phyloP scores from a whole-genome alignment of 1,140 invertebrate genomes.

The Halyomorpha halys region DNA sequence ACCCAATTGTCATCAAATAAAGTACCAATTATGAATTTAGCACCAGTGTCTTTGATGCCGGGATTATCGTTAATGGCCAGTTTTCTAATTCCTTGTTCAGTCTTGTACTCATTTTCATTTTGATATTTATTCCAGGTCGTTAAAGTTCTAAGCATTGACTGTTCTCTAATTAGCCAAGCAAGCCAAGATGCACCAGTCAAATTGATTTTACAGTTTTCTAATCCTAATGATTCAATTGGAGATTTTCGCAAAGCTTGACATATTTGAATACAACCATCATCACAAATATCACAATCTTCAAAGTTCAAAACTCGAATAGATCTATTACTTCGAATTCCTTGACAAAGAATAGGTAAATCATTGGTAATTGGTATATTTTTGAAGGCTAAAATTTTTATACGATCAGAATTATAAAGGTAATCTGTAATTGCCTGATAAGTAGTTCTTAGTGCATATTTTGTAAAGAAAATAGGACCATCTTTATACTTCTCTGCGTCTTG shows the following conservation, averaged over 20 bases:
- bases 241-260: slow-evolving; percentile 3
- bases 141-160: slow-evolving; percentile 7
- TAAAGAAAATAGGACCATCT: not conserved
- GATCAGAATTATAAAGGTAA: slow-evolving; percentile 7
- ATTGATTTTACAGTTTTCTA: not conserved
- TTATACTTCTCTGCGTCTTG: not conserved
- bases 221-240: not conserved
- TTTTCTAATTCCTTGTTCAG: slow-evolving; percentile 6
- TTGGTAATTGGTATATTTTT: not conserved
- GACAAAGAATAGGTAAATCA: not conserved
- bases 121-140: not conserved
- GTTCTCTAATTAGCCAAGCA: not conserved
- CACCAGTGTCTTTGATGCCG: not conserved
- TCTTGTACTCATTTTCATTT: not conserved
- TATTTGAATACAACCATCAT: not conserved
- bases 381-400: slow-evolving; percentile 8
- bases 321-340: not conserved
- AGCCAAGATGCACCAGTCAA: not conserved
- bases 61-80: not conserved
- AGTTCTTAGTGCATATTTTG: not conserved
- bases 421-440: not conserved
- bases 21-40: not conserved
- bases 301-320: not conserved
- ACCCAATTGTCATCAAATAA: not conserved
- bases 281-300: slow-evolving; percentile 6